phyloP scores from a whole-genome alignment of 2,888 invertebrate genomes.

The Homarus gammarus region DNA sequence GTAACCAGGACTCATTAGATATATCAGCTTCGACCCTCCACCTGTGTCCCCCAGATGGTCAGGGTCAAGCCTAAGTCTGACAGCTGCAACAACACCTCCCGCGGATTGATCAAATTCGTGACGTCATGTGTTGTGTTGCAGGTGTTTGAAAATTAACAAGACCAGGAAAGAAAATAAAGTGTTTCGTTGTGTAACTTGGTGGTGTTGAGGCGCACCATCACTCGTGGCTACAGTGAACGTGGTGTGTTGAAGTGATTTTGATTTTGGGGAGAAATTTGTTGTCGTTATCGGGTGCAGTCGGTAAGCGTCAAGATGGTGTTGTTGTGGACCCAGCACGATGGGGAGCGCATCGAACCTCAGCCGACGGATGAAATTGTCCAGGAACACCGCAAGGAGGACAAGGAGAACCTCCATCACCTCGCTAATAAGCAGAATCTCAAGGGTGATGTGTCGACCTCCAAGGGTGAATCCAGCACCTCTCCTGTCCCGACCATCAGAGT shows the following conservation, averaged over 20 bases:
- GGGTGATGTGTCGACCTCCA: constrained; percentile 5
- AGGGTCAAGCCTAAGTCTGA: too few relatives aligned
- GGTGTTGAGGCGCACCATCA: not conserved
- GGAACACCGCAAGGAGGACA: constrained; percentile 29
- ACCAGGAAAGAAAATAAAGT: not conserved
- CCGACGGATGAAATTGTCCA: constrained; percentile 43
- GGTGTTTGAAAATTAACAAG: not conserved
- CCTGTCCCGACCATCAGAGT: constrained; percentile 14
- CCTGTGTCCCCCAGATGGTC: too few relatives aligned
- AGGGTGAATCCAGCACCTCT: not conserved
- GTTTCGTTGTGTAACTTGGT: not conserved
- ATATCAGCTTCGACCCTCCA: too few relatives aligned
- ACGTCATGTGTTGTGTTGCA: not conserved
- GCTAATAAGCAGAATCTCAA: constrained; percentile 28
- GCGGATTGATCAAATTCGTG: not conserved
- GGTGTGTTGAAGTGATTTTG: not conserved
- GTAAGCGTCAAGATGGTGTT: constrained; percentile 45
- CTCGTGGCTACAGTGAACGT: not conserved
- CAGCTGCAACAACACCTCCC: not conserved
- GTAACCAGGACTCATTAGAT: not conserved
- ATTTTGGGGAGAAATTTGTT: not conserved
- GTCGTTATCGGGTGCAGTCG: not conserved
- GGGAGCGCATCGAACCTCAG: constrained; percentile 55
- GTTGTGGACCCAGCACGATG: constrained; percentile 69
- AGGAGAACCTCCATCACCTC: not conserved